Evolutionary conservation across 2,113 vertebrate genomes (phyloP).

Genomic region (western clawed frog (Xenopus tropicalis)): UCB_Xtro_10.0 CM004444.2:167291501-167292000

Average conservation of each 20-base stretch:
- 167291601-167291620: no score
- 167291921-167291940: constrained; percentile 5
- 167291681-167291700: no score
- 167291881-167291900: neutral
- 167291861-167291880: neutral
- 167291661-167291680: no score
- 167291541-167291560: no score
- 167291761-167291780: neutral
- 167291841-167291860: neutral
- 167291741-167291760: constrained; percentile 16
- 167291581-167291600: no score
- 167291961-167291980: constrained; percentile 5
- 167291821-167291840: neutral
- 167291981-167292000: neutral
- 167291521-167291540: no score
- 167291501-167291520: no score
- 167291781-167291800: neutral
- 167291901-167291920: constrained; percentile 1
- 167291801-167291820: neutral
- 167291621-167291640: no score
- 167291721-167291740: constrained; percentile 11
- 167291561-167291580: no score
- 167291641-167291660: no score
- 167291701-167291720: neutral
- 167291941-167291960: neutral